phyloP scores from a whole-genome alignment of 2,888 invertebrate species.

The Standfussiana lucernea region DNA sequence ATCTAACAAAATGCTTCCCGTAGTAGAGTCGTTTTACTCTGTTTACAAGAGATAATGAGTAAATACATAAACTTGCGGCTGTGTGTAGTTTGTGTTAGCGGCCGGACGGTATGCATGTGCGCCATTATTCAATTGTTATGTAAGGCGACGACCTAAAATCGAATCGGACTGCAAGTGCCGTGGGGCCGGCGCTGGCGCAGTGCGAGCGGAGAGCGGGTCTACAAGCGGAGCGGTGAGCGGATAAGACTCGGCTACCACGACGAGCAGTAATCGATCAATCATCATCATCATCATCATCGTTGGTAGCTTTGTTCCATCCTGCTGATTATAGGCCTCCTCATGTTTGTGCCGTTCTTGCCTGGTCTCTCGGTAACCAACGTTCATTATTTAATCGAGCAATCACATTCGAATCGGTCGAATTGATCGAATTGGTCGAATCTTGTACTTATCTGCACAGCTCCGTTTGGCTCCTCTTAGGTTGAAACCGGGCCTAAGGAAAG shows the following conservation, averaged over 20 bases:
- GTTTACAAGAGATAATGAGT: conserved; percentile 62
- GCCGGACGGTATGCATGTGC: conserved; percentile 68
- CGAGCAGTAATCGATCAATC: background rate
- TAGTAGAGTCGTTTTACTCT: conserved; percentile 43
- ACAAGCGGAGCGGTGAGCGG: background rate
- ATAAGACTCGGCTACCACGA: background rate
- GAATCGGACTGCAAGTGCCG: conserved; percentile 74
- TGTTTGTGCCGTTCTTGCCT: background rate
- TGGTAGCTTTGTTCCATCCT: background rate
- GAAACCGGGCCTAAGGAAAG: no score
- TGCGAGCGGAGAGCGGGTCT: conserved; percentile 44
- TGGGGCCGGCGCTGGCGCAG: conserved; percentile 28
- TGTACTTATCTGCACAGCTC: background rate
- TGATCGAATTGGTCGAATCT: background rate
- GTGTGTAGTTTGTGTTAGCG: conserved; percentile 64
- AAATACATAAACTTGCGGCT: conserved; percentile 64
- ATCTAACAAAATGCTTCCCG: conserved; percentile 36
- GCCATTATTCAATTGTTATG: conserved; percentile 87
- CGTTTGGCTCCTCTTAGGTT: background rate
- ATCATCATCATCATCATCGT: background rate
- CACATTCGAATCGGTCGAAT: no score
- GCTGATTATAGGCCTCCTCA: background rate
- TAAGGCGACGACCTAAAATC: conserved; percentile 85
- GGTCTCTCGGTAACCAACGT: background rate
- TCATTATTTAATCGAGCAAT: background rate